A percentile compares a stretch with the other conserved stretches of the same genome.
These are phyloP conservation scores for Drosophila simulans DNA, from an alignment of 1,140 invertebrate genomes.

Conservation along the genomic window DNA sequence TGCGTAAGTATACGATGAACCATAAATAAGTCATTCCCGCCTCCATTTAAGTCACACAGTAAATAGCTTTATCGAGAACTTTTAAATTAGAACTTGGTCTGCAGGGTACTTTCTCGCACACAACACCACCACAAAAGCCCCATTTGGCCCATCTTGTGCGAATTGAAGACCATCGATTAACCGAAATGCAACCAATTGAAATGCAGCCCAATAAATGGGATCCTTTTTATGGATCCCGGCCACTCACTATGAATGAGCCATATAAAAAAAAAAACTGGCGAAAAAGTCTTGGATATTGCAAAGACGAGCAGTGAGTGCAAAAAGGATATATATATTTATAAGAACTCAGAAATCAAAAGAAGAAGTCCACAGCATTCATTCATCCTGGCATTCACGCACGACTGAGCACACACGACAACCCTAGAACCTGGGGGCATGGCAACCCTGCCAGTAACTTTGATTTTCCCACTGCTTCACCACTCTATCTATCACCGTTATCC, in stretches of 20 bases:
- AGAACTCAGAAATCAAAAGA: not conserved
- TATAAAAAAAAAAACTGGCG: not conserved
- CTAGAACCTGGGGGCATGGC: slow-evolving; percentile 10
- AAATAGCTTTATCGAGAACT: not conserved
- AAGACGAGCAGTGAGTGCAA: slow-evolving; percentile 12
- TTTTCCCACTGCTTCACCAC: slow-evolving; percentile 3
- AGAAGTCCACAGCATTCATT: slow-evolving; percentile 2
- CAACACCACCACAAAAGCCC: not conserved
- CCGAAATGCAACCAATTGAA: slow-evolving; percentile 14
- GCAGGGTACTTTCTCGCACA: not conserved
- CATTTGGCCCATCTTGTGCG: slow-evolving; percentile 1
- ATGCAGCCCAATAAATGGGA: slow-evolving; percentile 18
- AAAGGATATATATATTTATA: slow-evolving; percentile 1
- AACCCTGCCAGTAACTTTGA: slow-evolving; percentile 18
- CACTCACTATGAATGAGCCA: slow-evolving; percentile 15
- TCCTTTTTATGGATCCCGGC: slow-evolving; percentile 10
- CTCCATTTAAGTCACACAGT: not conserved
- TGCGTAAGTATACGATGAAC: too few relatives aligned
- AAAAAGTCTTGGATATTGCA: slow-evolving; percentile 3
- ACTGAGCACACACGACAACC: slow-evolving; percentile 38
- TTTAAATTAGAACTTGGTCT: not conserved
- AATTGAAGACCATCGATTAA: slow-evolving; percentile 1
- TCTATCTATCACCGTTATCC: not conserved
- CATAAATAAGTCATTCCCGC: too few relatives aligned
- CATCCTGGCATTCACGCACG: slow-evolving; percentile 22